A percentile compares a stretch with the other conserved stretches of the same genome.
Evolutionary conservation across 2,113 vertebrate genomes (phyloP).

Genomic region (Cyanoramphus novaezelandiae): DNA sequence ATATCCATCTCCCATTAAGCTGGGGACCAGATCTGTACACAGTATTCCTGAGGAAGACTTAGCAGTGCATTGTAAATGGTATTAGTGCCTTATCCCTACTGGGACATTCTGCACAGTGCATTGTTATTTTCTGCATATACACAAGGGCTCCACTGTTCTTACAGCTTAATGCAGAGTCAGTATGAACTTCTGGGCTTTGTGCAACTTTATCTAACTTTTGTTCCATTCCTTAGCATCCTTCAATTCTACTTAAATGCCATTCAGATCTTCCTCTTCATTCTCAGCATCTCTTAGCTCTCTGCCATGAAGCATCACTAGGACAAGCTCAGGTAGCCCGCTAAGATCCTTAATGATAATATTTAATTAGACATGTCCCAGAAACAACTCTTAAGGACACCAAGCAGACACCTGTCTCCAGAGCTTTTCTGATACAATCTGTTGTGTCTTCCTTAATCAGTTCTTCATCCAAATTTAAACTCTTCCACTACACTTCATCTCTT

Average conservation of each 20-base stretch:
- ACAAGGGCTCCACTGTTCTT: neutral
- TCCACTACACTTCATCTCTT: neutral
- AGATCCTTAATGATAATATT: neutral
- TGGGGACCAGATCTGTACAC: neutral
- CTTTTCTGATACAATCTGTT: neutral
- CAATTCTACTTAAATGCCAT: neutral
- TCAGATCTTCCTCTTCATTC: neutral
- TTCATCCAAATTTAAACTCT: neutral
- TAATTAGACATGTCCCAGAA: neutral
- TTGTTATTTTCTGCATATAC: neutral
- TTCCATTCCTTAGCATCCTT: neutral
- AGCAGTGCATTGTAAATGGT: neutral
- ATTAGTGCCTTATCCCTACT: neutral
- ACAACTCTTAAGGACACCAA: neutral
- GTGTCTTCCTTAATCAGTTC: neutral
- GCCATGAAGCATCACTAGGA: fast-evolving
- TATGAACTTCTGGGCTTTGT: neutral
- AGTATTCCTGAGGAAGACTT: neutral
- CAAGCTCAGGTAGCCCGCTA: neutral
- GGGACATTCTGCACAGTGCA: neutral
- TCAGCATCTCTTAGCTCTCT: neutral
- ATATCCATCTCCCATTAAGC: neutral
- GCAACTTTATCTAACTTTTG: neutral
- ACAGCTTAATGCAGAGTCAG: neutral
- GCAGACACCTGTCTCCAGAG: neutral